Evolutionary conservation across 2,888 invertebrate genomes (phyloP).

Genomic region (Augochlorella aurata): DNA sequence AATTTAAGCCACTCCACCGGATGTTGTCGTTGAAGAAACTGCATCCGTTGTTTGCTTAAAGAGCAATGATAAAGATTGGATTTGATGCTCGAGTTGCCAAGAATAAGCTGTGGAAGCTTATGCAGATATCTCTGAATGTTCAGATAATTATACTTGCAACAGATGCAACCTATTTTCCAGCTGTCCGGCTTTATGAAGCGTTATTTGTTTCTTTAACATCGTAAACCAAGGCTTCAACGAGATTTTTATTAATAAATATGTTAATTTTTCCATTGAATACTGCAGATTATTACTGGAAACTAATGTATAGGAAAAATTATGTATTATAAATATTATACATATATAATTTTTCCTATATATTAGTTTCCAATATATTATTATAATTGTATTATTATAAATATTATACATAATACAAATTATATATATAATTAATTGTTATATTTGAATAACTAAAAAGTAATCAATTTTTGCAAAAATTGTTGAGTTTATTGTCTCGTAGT

Average conservation of each 20-base stretch:
- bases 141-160: background rate
- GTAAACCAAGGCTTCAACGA: background rate
- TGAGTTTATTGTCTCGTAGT: no score
- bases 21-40: conserved; percentile 6
- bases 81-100: background rate
- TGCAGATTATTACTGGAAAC: background rate
- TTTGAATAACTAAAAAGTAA: no score
- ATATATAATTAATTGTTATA: no score
- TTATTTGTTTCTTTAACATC: background rate
- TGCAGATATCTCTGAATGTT: background rate
- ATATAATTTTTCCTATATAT: no score
- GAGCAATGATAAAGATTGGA: conserved; percentile 10
- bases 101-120: conserved; percentile 1
- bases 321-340: no score
- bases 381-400: no score
- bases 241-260: background rate
- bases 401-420: no score
- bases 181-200: background rate
- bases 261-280: background rate
- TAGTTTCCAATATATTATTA: no score
- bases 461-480: no score
- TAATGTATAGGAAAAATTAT: no score
- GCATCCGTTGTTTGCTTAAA: conserved; percentile 6
- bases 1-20: background rate
- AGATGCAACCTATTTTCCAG: background rate